Conservation (phyloP, 2,797 vertebrate species). For the Gobio occitaniae region DNA sequence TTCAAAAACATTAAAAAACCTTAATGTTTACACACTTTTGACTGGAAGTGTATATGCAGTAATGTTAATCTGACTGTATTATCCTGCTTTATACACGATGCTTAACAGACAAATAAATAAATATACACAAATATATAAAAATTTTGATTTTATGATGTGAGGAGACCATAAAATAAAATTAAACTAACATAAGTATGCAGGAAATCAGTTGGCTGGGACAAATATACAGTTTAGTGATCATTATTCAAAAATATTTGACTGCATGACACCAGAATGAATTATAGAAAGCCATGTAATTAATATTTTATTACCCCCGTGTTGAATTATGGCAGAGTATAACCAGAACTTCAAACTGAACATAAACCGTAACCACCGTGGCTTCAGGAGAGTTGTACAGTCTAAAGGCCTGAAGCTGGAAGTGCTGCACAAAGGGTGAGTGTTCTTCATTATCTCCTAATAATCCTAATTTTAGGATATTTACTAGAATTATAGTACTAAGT, state of each 20-base stretch:
- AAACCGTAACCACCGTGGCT: constrained; percentile 93
- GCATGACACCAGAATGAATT: background rate
- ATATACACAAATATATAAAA: background rate
- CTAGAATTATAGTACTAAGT: background rate
- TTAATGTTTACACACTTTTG: too few relatives aligned
- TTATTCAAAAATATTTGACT: background rate
- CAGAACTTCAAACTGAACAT: constrained; percentile 93
- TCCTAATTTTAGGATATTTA: background rate
- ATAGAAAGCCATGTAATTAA: background rate
- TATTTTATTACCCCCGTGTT: background rate
- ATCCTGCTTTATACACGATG: background rate
- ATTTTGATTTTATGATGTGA: background rate
- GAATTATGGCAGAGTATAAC: constrained; percentile 84
- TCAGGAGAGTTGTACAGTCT: constrained; percentile 86
- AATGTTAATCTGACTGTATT: background rate
- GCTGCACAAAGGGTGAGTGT: constrained; percentile 93
- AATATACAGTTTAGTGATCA: background rate
- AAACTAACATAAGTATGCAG: background rate
- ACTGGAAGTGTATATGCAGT: background rate
- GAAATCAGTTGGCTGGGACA: background rate
- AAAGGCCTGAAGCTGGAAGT: constrained; percentile 97
- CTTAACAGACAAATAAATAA: background rate
- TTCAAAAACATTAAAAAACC: too few relatives aligned
- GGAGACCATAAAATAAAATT: background rate
- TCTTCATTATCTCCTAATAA: background rate